Evolutionary conservation across 2,888 invertebrate species (phyloP).

Genomic region (Brachypalpus laphriformis): DNA sequence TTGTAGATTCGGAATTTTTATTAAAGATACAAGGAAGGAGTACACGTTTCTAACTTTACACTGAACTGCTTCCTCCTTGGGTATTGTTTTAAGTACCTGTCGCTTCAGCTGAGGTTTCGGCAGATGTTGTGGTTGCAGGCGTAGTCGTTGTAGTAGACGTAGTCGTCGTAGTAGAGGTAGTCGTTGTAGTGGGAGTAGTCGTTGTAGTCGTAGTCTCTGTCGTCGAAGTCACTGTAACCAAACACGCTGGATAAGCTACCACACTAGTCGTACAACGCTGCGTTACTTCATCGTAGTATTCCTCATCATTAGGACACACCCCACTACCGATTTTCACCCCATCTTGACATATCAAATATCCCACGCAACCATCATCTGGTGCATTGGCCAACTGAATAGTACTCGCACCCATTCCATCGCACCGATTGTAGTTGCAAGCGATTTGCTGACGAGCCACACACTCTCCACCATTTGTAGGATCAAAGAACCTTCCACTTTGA

Average conservation of each 20-base stretch:
- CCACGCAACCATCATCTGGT: constrained; percentile 77
- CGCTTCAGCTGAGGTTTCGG: too few species aligned
- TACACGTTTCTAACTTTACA: not conserved
- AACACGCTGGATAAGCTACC: constrained; percentile 78
- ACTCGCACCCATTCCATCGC: constrained; percentile 76
- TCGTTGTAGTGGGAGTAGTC: not conserved
- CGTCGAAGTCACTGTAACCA: not conserved
- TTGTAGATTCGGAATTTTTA: not conserved
- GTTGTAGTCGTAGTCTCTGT: not conserved
- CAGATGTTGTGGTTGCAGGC: too few species aligned
- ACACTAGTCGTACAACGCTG: constrained; percentile 77
- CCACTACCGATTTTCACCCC: constrained; percentile 77
- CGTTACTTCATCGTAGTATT: constrained; percentile 78
- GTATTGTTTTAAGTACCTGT: too few species aligned
- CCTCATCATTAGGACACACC: constrained; percentile 76
- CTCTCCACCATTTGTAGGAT: constrained; percentile 75
- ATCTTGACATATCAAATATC: constrained; percentile 78
- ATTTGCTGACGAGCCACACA: constrained; percentile 77
- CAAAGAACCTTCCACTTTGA: constrained; percentile 77
- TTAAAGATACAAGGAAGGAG: not conserved
- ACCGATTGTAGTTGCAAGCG: constrained; percentile 77
- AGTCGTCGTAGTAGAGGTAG: not conserved
- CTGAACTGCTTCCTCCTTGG: not conserved
- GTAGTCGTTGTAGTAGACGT: too few species aligned
- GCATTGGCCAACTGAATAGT: constrained; percentile 78